Conservation (phyloP, 2,113 vertebrate genomes). For the Actinemys pallida region DNA sequence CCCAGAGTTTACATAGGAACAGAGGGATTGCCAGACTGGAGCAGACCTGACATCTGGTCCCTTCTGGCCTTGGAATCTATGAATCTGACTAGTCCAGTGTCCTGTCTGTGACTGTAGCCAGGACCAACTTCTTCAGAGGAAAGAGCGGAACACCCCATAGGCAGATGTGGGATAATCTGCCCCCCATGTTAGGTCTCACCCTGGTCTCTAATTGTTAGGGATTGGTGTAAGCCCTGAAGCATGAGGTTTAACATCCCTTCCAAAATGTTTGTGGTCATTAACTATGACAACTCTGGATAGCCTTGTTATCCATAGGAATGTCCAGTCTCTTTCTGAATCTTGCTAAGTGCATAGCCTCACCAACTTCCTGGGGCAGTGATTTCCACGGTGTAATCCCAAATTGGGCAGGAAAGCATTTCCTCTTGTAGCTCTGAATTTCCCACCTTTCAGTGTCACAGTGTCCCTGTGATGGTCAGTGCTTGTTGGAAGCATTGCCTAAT, state of each 20-base stretch:
- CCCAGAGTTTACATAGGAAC: background rate
- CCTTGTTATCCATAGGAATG: background rate
- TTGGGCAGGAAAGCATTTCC: background rate
- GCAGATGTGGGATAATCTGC: background rate
- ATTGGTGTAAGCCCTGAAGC: background rate
- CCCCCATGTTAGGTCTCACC: background rate
- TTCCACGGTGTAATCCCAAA: background rate
- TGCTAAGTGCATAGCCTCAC: background rate
- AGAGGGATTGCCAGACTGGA: background rate
- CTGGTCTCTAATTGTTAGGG: background rate
- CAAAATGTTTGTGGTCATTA: background rate
- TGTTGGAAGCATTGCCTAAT: background rate
- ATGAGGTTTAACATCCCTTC: background rate
- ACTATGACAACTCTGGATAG: background rate
- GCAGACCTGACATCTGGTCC: background rate
- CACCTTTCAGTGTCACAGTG: background rate
- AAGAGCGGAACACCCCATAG: background rate
- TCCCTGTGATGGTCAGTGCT: background rate
- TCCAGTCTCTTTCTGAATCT: background rate
- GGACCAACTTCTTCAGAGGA: accelerated
- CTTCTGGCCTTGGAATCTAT: too few species aligned
- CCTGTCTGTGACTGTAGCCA: background rate
- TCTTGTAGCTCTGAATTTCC: background rate
- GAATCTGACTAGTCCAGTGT: background rate
- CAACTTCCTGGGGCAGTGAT: background rate